phyloP scores from a whole-genome alignment of 2,888 invertebrate genomes.

The Lithophane leautieri region DNA sequence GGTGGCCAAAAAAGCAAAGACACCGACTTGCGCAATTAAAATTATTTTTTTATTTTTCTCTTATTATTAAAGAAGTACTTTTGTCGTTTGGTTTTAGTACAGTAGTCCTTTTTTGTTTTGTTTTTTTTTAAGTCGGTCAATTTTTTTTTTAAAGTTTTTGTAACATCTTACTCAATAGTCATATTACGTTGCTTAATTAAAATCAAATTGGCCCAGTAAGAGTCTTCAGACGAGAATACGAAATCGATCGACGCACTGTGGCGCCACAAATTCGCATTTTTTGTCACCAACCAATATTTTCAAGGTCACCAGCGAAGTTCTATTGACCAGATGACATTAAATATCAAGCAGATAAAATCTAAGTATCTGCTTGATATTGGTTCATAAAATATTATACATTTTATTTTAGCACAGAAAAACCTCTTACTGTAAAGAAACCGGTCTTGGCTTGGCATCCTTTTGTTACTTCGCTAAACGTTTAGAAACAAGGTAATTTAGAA shows the following conservation, averaged over 20 bases:
- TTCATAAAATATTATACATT: constrained; percentile 13
- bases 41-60: too few species aligned
- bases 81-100: too few species aligned
- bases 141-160: too few species aligned
- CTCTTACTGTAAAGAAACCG: constrained; percentile 40
- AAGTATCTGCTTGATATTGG: too few species aligned
- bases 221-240: background rate
- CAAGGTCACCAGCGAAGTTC: constrained; percentile 44
- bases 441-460: constrained; percentile 45
- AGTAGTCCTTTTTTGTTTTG: too few species aligned
- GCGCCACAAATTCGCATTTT: background rate
- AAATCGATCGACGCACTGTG: constrained; percentile 3
- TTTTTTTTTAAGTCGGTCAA: too few species aligned
- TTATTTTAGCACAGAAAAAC: constrained; percentile 27
- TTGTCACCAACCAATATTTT: constrained; percentile 26
- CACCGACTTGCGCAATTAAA: too few species aligned
- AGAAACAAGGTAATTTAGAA: constrained; percentile 66
- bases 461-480: constrained; percentile 42
- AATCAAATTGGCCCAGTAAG: constrained; percentile 7
- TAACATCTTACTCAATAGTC: background rate
- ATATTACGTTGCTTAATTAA: background rate
- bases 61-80: too few species aligned
- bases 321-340: constrained; percentile 40
- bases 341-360: constrained; percentile 10
- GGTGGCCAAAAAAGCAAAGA: too few species aligned